Evolutionary conservation across 1,140 invertebrate species (phyloP).

Genomic region (Pachypeltis micranthus): DNA sequence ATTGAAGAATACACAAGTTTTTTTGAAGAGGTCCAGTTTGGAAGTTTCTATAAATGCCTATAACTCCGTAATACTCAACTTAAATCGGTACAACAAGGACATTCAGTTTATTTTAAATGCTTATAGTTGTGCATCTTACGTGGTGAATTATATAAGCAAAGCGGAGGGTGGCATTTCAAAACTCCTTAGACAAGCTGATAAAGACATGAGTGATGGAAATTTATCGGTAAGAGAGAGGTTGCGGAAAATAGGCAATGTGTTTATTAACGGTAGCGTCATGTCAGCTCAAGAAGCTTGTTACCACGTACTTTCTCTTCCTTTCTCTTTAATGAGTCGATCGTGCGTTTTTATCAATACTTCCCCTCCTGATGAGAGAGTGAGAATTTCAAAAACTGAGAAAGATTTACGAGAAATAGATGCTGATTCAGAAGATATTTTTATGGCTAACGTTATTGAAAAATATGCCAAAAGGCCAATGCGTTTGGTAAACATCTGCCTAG

Average conservation of each 20-base stretch:
- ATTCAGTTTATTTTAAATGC: too few relatives aligned
- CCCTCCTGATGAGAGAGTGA: too few relatives aligned
- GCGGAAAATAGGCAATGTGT: too few relatives aligned
- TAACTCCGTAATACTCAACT: background rate
- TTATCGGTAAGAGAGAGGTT: background rate
- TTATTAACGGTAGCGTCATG: too few relatives aligned
- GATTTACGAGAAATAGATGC: too few relatives aligned
- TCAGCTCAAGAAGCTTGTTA: too few relatives aligned
- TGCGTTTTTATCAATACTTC: too few relatives aligned
- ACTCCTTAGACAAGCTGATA: too few relatives aligned
- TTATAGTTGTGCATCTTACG: background rate
- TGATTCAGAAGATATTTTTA: background rate
- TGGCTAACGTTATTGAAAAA: background rate
- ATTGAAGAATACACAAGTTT: background rate
- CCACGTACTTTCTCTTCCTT: background rate
- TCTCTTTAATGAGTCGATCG: background rate
- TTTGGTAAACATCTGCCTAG: background rate
- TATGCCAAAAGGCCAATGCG: background rate
- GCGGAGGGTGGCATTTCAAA: background rate
- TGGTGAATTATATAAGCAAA: constrained; percentile 10
- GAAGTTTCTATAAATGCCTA: background rate
- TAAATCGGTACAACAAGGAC: too few relatives aligned
- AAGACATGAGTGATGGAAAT: too few relatives aligned
- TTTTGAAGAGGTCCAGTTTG: background rate
- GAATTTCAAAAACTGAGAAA: too few relatives aligned